Percentiles rank a stretch among this genome's conserved stretches.
Evolutionary conservation across 2,797 vertebrate genomes (phyloP).

Genomic region (Sebastes nivosus): DNA sequence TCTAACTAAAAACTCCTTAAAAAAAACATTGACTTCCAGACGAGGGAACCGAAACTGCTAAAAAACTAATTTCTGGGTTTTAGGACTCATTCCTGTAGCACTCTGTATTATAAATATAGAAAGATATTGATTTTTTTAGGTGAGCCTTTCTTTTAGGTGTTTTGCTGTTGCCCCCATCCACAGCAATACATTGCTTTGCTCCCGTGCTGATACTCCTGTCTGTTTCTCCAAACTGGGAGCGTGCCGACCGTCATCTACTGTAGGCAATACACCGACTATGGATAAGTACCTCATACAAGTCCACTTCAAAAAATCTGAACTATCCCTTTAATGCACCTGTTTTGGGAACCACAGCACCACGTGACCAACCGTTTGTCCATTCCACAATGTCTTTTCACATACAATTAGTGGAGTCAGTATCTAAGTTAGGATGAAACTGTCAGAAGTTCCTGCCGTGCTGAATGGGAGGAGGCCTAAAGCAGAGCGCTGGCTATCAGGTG

Average conservation of each 20-base stretch:
- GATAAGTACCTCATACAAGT: neutral
- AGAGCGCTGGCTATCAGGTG: constrained; percentile 68
- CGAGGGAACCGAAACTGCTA: too few species aligned
- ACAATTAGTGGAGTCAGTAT: neutral
- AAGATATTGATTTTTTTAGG: neutral
- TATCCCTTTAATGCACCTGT: neutral
- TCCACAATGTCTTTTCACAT: neutral
- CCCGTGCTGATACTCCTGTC: neutral
- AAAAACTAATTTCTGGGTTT: too few species aligned
- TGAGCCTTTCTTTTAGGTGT: neutral
- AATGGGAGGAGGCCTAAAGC: constrained; percentile 30
- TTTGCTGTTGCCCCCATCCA: neutral
- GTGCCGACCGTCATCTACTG: rapidly evolving
- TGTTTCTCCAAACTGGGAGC: neutral
- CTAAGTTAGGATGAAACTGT: neutral
- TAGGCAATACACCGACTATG: neutral
- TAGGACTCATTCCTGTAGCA: too few species aligned
- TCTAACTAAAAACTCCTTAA: too few species aligned
- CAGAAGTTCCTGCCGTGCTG: constrained; percentile 7
- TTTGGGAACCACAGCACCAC: neutral
- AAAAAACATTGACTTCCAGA: too few species aligned
- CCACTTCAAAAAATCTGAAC: neutral
- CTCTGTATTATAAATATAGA: too few species aligned
- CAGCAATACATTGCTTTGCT: neutral
- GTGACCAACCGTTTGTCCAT: neutral